Evolutionary conservation across 2,888 invertebrate genomes (phyloP).

Genomic region (Tromatobia lineatoria): DNA sequence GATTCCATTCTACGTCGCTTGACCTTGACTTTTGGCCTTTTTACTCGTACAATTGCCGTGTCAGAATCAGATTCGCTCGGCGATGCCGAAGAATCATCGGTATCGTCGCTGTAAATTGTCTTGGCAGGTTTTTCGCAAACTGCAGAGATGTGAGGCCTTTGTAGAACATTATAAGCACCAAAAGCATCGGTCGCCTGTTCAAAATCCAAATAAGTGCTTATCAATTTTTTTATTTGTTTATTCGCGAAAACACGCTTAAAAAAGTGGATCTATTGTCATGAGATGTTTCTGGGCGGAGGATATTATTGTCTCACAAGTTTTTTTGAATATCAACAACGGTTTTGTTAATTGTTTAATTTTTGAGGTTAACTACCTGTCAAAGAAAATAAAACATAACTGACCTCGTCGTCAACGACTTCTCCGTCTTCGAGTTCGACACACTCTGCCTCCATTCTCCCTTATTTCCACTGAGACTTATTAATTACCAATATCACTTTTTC

Average conservation of each 20-base stretch:
- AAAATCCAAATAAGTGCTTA: neutral
- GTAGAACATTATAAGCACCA: conserved; percentile 81
- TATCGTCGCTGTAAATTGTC: conserved; percentile 88
- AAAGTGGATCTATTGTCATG: neutral
- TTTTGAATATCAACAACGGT: too few relatives aligned
- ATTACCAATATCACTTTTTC: too few relatives aligned
- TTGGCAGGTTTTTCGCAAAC: conserved; percentile 79
- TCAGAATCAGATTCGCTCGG: conserved; percentile 88
- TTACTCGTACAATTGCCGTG: conserved; percentile 84
- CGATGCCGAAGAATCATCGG: conserved; percentile 86
- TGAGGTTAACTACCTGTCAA: conserved; percentile 75
- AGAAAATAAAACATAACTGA: conserved; percentile 81
- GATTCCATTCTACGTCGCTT: conserved; percentile 84
- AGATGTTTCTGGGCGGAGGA: too few relatives aligned
- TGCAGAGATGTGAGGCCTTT: conserved; percentile 78
- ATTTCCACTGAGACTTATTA: too few relatives aligned
- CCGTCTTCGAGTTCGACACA: conserved; percentile 87
- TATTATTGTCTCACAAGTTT: too few relatives aligned
- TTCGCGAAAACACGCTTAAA: neutral
- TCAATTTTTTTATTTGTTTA: neutral
- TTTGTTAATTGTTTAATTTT: neutral
- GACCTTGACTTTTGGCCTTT: conserved; percentile 87
- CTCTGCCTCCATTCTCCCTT: conserved; percentile 87
- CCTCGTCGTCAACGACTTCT: conserved; percentile 90
- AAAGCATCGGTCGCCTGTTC: conserved; percentile 80